These are phyloP conservation scores for Cynocephalus volans DNA, from an alignment of 2,113 vertebrate species.

Conservation along the genomic window DNA sequence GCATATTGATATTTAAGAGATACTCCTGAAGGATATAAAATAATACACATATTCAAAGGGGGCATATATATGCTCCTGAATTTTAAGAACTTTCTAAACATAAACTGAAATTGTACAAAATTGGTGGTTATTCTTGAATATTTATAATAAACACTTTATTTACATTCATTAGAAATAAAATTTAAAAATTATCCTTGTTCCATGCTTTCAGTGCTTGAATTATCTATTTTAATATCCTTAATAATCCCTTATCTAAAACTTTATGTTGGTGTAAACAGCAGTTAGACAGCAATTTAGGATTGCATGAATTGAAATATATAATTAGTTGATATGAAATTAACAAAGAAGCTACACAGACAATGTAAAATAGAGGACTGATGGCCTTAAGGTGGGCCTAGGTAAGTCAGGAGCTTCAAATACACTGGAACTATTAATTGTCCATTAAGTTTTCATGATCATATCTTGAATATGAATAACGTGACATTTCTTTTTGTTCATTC, in stretches of 20 bases:
- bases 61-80: neutral
- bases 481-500: neutral
- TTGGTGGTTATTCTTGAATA: neutral
- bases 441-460: neutral
- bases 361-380: neutral
- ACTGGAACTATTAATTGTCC: neutral
- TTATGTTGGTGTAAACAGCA: neutral
- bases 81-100: neutral
- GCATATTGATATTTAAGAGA: neutral
- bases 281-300: neutral
- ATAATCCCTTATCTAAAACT: neutral
- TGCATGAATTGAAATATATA: neutral
- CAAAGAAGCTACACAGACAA: neutral
- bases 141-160: neutral
- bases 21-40: neutral
- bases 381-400: neutral
- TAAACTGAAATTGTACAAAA: neutral
- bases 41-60: neutral
- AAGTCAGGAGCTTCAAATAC: neutral
- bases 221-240: neutral
- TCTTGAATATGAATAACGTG: neutral
- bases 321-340: slow-evolving; percentile 39
- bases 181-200: neutral
- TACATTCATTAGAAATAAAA: neutral
- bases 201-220: neutral